Percentiles rank a stretch among this genome's conserved stretches.
phyloP scores from a whole-genome alignment of 2,888 invertebrate species.

The Harpalus rubripes region DNA sequence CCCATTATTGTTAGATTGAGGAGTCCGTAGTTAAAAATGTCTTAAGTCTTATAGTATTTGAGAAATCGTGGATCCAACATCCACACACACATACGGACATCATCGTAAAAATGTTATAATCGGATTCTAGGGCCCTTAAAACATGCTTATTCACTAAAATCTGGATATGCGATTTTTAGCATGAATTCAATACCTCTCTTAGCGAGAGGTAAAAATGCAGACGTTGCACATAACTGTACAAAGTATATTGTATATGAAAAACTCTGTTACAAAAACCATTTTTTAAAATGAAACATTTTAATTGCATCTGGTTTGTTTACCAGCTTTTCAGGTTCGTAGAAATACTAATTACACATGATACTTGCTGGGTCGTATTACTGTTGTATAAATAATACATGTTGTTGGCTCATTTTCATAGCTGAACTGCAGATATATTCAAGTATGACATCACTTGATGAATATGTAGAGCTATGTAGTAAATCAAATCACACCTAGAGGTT shows the following conservation, averaged over 20 bases:
- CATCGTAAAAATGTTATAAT: too few species aligned
- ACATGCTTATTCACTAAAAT: too few species aligned
- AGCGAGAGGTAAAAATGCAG: too few species aligned
- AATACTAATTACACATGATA: not conserved
- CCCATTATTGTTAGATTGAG: too few species aligned
- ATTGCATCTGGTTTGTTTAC: not conserved
- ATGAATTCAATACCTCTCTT: too few species aligned
- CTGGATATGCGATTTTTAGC: too few species aligned
- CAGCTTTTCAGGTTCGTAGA: not conserved
- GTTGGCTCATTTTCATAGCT: not conserved
- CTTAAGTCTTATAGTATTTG: too few species aligned
- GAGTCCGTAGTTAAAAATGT: too few species aligned
- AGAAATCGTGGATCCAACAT: too few species aligned
- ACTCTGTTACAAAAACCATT: not conserved
- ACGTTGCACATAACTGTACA: too few species aligned
- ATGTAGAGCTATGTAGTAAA: conserved; percentile 39
- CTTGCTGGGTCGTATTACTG: not conserved
- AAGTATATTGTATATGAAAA: not conserved
- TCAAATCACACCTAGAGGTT: conserved; percentile 40
- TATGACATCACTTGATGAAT: conserved; percentile 43
- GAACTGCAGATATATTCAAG: conserved; percentile 24
- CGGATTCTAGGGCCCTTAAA: too few species aligned
- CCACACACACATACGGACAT: too few species aligned
- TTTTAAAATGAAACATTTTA: not conserved
- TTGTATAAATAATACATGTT: conserved; percentile 15